A percentile compares a stretch with the other conserved stretches of the same genome.
Conservation (phyloP, 2,888 invertebrate genomes). For the Oscheius sp. region DNA sequence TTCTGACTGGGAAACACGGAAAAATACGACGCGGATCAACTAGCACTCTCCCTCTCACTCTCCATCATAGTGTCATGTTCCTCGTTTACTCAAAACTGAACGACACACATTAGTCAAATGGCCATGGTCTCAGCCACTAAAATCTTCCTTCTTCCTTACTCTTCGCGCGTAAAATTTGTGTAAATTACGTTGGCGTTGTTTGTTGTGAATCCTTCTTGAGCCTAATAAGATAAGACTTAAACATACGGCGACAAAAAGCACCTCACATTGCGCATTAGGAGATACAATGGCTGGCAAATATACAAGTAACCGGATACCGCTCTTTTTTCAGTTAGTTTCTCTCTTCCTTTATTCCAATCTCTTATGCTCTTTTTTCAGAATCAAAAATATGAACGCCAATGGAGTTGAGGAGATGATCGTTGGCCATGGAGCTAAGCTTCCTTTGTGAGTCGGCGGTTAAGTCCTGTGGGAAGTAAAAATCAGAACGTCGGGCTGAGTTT, state of each 20-base stretch:
- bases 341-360: too few species aligned
- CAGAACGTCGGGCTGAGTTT: background rate
- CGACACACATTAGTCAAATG: background rate
- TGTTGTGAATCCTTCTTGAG: constrained; percentile 5
- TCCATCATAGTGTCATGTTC: constrained; percentile 19
- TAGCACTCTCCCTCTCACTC: background rate
- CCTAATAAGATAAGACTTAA: constrained; percentile 10
- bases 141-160: background rate
- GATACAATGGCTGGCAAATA: background rate
- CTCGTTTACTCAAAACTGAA: constrained; percentile 20
- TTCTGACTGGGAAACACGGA: background rate
- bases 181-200: constrained; percentile 3
- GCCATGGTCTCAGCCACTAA: background rate
- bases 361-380: constrained; percentile 10
- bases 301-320: constrained; percentile 4
- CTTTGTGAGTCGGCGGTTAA: background rate
- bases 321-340: background rate
- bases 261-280: background rate
- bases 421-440: constrained; percentile 16
- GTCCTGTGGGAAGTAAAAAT: background rate
- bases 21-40: too few species aligned
- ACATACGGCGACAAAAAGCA: background rate
- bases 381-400: constrained; percentile 16
- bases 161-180: background rate
- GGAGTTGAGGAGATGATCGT: constrained; percentile 13